A percentile compares a stretch with the other conserved stretches of the same genome.
These are phyloP conservation scores for Callosobruchus maculatus DNA, from an alignment of 2,888 invertebrate species.

Conservation along the genomic window DNA sequence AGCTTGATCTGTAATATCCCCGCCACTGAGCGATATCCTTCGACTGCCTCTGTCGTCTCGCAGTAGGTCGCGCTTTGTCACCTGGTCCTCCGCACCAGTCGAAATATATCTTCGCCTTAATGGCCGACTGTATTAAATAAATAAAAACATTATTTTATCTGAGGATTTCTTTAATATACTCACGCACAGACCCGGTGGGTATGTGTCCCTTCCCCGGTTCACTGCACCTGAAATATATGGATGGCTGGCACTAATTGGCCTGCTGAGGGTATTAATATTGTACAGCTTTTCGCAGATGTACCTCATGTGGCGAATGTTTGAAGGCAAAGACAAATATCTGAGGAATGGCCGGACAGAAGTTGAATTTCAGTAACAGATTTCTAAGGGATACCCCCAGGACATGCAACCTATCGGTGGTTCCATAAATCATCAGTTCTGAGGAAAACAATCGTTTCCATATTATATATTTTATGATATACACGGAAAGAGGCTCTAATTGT, in stretches of 20 bases:
- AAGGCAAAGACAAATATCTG: not conserved
- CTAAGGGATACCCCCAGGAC: no score
- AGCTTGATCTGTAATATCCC: no score
- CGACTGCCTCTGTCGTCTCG: conserved; percentile 2
- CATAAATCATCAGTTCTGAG: no score
- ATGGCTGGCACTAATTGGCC: not conserved
- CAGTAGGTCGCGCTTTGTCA: conserved; percentile 20
- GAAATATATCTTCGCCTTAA: conserved; percentile 25
- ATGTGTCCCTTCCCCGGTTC: not conserved
- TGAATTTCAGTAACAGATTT: no score
- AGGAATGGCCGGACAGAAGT: not conserved
- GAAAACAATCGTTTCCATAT: no score
- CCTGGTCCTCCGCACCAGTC: conserved; percentile 20
- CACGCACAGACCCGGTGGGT: conserved; percentile 9
- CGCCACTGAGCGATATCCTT: not conserved
- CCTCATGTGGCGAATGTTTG: not conserved
- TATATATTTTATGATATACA: no score
- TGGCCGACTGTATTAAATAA: conserved; percentile 31
- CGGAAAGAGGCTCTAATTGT: no score
- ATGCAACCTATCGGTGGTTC: no score
- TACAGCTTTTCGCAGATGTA: not conserved
- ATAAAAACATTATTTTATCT: conserved; percentile 25
- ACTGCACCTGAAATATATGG: not conserved
- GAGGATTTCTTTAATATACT: conserved; percentile 14
- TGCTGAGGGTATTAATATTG: not conserved